Percentiles rank a stretch among this genome's conserved stretches.
phyloP scores from a whole-genome alignment of 2,888 invertebrate genomes.

The Geotrupes spiniger region DNA sequence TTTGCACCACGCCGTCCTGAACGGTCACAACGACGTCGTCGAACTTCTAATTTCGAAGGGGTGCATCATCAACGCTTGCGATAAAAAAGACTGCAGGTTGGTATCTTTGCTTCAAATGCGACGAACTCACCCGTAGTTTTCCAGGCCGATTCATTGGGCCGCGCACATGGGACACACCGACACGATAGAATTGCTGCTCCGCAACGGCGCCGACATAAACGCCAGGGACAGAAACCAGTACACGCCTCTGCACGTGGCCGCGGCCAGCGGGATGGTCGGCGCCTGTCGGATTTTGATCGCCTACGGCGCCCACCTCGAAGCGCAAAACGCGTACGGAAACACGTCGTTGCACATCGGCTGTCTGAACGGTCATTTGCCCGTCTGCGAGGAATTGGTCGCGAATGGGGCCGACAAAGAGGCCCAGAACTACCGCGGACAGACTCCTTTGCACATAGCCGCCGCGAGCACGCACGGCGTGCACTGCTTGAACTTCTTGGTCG shows the following conservation, averaged over 20 bases:
- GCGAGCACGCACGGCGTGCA: conserved; percentile 61
- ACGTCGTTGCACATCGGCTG: conserved; percentile 61
- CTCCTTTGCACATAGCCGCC: conserved; percentile 60
- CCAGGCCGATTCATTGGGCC: conserved; percentile 63
- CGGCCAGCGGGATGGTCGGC: conserved; percentile 52
- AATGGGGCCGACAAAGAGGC: conserved; percentile 54
- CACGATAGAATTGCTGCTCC: conserved; percentile 49
- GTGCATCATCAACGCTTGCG: conserved; percentile 60
- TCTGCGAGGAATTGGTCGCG: conserved; percentile 54
- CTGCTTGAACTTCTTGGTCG: conserved; percentile 57
- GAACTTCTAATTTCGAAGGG: conserved; percentile 55
- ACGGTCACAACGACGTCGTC: conserved; percentile 59
- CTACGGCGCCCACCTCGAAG: conserved; percentile 57
- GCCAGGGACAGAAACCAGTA: conserved; percentile 53
- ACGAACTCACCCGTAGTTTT: conserved; percentile 17
- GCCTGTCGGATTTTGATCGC: conserved; percentile 50
- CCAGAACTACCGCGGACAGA: conserved; percentile 57
- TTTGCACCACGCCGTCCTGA: conserved; percentile 62
- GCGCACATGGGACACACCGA: conserved; percentile 58
- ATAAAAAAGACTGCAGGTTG: conserved; percentile 59
- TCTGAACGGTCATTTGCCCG: conserved; percentile 58
- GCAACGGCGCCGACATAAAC: conserved; percentile 51
- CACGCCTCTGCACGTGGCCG: conserved; percentile 63
- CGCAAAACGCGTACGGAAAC: conserved; percentile 59
- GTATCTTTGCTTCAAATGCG: conserved; percentile 24